Conservation (phyloP, 2,888 invertebrate genomes). For the Trachelus iudaicus region DNA sequence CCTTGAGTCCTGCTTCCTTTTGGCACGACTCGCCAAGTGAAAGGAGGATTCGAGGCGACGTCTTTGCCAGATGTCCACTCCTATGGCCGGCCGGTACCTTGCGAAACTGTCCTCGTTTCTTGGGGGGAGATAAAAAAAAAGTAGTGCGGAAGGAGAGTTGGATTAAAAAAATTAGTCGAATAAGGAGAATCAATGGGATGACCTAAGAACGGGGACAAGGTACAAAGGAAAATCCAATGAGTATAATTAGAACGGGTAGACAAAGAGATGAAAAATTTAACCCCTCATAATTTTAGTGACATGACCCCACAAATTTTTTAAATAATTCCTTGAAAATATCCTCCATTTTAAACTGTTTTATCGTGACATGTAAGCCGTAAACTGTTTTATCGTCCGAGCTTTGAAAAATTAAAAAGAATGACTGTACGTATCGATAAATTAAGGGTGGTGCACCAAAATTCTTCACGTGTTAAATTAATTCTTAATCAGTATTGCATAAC, state of each 20-base stretch:
- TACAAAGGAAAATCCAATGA: background rate
- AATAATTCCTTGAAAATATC: too few relatives aligned
- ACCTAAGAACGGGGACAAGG: background rate
- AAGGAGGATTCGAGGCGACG: background rate
- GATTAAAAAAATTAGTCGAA: background rate
- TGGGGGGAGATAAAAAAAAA: slow-evolving; percentile 16
- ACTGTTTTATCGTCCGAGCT: background rate
- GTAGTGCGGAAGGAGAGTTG: background rate
- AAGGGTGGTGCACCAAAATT: background rate
- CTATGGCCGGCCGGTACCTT: background rate
- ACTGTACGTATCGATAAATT: background rate
- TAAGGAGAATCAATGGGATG: background rate
- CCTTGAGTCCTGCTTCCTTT: background rate
- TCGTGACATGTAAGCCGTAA: background rate
- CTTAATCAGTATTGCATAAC: background rate
- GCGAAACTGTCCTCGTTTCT: background rate
- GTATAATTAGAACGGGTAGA: background rate
- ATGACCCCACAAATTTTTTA: too few relatives aligned
- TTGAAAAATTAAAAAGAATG: background rate
- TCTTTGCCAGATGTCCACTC: slow-evolving; percentile 16
- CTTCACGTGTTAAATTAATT: background rate
- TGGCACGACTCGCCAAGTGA: background rate
- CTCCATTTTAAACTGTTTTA: background rate
- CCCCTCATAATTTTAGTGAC: too few relatives aligned
- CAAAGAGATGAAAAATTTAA: background rate